Base-by-base conservation (phyloP, 2,113 vertebrate species). In the Psettodes erumei region DNA sequence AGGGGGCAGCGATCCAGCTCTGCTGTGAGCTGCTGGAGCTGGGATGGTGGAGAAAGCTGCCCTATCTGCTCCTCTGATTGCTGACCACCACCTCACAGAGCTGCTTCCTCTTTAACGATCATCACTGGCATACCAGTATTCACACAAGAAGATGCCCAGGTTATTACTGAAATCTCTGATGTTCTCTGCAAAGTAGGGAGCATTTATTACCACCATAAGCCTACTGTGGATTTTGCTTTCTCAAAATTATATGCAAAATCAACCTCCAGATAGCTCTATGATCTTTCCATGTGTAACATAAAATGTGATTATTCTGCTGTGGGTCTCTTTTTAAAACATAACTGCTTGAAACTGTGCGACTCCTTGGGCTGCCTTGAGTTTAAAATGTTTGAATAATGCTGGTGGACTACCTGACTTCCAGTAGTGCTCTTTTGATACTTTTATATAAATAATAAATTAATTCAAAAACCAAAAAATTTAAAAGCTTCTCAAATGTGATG, bases 101-200 rank as follows among this genome's bases (percentile, higher is more conserved):
- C 45, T 43, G 45, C 54, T 50, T 76, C 69, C 68, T 68, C 28
- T 56, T 74, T 75, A 66, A 80, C n/a, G 72, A 72, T 56, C 55
- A 43, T 43, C 66, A 27, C 21, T 74, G 83, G 65, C 62, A 35
- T 13, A 5, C 16, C 43, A 35, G 1, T 68, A 63, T 56, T 72
- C 65, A 70, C 35, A 21, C 70, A 83, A 68, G 81, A 65, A 71
- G 81, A 70, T 55, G 25, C 76, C 71, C 30, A 58, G 56, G 70
- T 77, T 60, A 68, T 73, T 42, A 53, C 32, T 21, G 35, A 55
- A 56, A 28, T 53, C 38, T 55, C 25, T 47, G n/a, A 70, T 28
- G 7, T 58, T 12, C 12, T 50, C 19, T 11, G 70, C 51, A 43
- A 48, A 65, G 43, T 13, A 25, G 18, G 45, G 56, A n/a, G 19